Evolutionary conservation across 1,140 invertebrate species (phyloP).

Genomic region (Brachionus calyciflorus): DNA sequence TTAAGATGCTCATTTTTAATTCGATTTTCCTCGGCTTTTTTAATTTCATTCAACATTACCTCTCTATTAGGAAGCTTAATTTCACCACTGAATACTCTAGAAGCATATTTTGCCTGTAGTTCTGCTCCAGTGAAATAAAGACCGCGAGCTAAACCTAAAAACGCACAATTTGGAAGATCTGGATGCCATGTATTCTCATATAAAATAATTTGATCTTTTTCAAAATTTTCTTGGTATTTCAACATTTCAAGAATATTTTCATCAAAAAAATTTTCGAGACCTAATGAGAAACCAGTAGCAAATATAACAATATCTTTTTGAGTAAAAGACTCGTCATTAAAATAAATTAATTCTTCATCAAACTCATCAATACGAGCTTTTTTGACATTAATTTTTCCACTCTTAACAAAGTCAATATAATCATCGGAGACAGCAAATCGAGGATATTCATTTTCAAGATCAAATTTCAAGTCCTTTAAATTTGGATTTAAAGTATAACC

Average conservation of each 20-base stretch:
- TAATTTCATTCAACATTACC: not conserved
- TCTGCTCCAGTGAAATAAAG: not conserved
- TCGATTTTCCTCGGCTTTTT: not conserved
- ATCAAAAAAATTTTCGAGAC: conserved; percentile 22
- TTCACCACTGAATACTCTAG: not conserved
- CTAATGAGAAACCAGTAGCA: conserved; percentile 3
- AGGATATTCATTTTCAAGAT: conserved; percentile 5
- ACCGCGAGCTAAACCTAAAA: not conserved
- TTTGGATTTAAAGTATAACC: not conserved
- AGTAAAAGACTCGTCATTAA: not conserved
- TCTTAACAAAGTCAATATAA: not conserved
- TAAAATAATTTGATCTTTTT: not conserved
- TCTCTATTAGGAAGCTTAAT: not conserved
- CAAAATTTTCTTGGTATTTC: not conserved
- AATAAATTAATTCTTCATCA: not conserved
- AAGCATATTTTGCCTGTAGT: conserved; percentile 18
- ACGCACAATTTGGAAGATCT: not conserved
- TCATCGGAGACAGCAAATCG: not conserved
- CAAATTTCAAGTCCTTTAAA: not conserved
- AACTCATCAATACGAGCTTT: not conserved
- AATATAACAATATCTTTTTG: conserved; percentile 16
- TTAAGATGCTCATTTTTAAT: not conserved
- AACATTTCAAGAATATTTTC: not conserved
- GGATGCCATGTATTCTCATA: conserved; percentile 14
- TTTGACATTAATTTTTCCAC: not conserved